Base-by-base conservation (phyloP, 2,888 invertebrate genomes). In the Lathronympha strigana region DNA sequence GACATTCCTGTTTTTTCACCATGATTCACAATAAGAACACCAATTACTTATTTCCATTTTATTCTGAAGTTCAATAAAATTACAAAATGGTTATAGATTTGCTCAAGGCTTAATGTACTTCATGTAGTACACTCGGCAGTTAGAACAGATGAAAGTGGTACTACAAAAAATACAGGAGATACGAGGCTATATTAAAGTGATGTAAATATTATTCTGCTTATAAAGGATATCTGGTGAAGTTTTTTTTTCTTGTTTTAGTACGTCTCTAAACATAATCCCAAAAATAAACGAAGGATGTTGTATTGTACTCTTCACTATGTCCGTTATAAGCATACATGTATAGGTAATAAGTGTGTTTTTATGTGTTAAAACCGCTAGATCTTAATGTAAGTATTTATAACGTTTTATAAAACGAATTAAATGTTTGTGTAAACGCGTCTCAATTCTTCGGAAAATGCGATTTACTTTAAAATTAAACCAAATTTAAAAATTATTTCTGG, bases 301-400 rank as follows among this genome's bases (percentile, higher is more conserved):
- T 9, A 17, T 17, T 17, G 17, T 9, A 17, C 40, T 0, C 0
- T 23, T 23, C 4, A 17, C 6, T 31, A 23, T 54, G 23, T 58
- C 25, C 23, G 25, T 58, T 50, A 49, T 23, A 25, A 21, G 49
- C 15, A 40, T 15, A 54, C 17, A n/a, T 50, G 21, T 19, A 19
- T 21, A 11, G 28, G 36, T n/a, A 5, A 33, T 54, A 50, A n/a
- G 25, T 62, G 54, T 61, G 50, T 67, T 47, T 64, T 38, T 53
- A 62, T 58, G 55, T 68, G 62, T 68, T 67, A 67, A 64, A 67
- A 67, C 66, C 66, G 72, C 72, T 72, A 72, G 71, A 71, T 38
- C n/a, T 69, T 15, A 61, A n/a, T 49, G 5, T 68, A 66, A 36
- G 28, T 66, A 58, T 67, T 62, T 70, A 66, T 66, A 60, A 70